These are phyloP conservation scores for Neolamprologus modestus DNA, from an alignment of 2,113 vertebrate species.

Conservation along the genomic window DNA sequence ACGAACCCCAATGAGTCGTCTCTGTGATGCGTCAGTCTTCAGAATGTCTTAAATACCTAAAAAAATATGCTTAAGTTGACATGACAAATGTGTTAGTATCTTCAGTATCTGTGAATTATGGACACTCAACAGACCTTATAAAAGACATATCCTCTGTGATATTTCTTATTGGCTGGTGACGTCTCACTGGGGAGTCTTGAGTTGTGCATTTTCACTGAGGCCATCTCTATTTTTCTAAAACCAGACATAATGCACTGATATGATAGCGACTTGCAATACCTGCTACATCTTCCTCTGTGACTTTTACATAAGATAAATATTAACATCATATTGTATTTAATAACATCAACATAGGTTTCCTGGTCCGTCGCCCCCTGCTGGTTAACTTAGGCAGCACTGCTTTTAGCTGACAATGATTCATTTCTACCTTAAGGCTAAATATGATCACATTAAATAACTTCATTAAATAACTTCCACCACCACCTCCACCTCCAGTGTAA, in stretches of 20 bases:
- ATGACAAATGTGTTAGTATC: neutral
- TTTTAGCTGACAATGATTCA: neutral
- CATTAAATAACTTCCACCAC: neutral
- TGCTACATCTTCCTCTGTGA: neutral
- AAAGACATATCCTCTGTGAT: neutral
- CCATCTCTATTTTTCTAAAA: neutral
- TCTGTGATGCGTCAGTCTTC: neutral
- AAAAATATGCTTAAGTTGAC: neutral
- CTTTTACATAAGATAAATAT: neutral
- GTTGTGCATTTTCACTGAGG: neutral
- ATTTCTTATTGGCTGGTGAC: neutral
- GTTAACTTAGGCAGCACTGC: neutral
- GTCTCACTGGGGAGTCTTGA: neutral
- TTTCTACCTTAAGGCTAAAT: neutral
- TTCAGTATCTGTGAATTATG: neutral
- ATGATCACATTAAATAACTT: neutral
- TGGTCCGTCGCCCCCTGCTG: neutral
- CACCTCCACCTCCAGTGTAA: neutral
- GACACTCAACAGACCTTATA: neutral
- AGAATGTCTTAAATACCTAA: neutral
- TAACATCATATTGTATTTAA: neutral
- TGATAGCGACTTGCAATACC: neutral
- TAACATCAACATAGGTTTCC: neutral
- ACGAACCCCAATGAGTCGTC: neutral
- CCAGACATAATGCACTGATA: fast-evolving